Evolutionary conservation across 2,797 vertebrate genomes (phyloP).

Genomic region (Hydrophis major): DNA sequence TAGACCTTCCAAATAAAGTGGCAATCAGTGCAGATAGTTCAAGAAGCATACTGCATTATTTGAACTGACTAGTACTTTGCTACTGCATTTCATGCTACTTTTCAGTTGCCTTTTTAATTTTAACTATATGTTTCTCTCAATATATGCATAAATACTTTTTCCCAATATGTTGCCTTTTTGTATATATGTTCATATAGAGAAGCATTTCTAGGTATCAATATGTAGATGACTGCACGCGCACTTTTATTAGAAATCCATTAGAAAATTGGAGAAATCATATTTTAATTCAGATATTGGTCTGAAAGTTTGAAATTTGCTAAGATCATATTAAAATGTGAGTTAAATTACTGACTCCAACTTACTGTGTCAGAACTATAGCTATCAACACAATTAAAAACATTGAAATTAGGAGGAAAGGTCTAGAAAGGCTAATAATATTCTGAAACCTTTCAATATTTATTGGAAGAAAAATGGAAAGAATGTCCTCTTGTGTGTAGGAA

Average conservation of each 20-base stretch:
- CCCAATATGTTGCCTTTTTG: background rate
- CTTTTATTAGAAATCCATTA: background rate
- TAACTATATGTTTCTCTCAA: background rate
- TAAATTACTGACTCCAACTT: background rate
- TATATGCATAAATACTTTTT: background rate
- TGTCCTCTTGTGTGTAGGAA: constrained; percentile 67
- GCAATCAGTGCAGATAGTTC: background rate
- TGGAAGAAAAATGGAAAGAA: constrained; percentile 60
- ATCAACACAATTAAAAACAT: background rate
- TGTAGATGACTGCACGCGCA: background rate
- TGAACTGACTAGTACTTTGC: background rate
- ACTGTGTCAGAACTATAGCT: background rate
- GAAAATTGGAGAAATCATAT: background rate
- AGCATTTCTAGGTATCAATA: background rate
- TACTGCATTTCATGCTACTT: background rate
- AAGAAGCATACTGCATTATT: background rate
- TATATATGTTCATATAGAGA: background rate
- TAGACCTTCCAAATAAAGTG: background rate
- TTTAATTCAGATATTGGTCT: background rate
- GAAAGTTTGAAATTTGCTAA: background rate
- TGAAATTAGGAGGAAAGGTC: too few species aligned
- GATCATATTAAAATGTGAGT: background rate
- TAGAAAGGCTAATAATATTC: constrained; percentile 14
- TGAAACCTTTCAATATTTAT: background rate
- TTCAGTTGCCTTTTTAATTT: background rate